These are phyloP conservation scores for Gobiocypris rarus DNA, from an alignment of 2,113 vertebrate species.

Conservation along the genomic window DNA sequence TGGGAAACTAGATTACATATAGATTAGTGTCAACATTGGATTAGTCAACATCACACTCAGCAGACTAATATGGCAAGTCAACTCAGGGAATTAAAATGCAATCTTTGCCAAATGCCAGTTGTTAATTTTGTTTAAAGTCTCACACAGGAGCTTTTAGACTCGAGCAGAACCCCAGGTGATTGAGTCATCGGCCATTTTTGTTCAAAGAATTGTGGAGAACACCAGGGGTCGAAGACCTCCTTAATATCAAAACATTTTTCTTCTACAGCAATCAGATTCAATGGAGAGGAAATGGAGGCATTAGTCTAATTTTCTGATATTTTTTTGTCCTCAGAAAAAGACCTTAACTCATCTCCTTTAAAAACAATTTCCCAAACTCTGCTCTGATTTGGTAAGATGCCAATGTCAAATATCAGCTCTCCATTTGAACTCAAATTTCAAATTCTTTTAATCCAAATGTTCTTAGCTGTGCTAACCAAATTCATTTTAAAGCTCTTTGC, in stretches of 20 bases:
- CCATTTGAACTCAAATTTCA: neutral
- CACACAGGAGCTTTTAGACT: neutral
- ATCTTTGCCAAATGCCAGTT: constrained; percentile 11
- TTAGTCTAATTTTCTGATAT: neutral
- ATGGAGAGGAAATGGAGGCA: neutral
- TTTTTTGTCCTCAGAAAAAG: neutral
- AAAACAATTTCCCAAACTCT: neutral
- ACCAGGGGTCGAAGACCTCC: neutral
- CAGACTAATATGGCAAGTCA: constrained; percentile 6
- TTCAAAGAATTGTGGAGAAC: neutral
- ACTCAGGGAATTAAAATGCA: neutral
- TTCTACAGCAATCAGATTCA: neutral
- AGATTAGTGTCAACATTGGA: constrained; percentile 31
- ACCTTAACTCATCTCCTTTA: neutral
- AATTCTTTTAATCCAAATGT: neutral
- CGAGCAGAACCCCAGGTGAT: neutral
- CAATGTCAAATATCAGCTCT: neutral
- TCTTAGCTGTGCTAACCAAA: neutral
- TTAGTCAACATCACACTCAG: constrained; percentile 13
- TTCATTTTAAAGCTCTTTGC: neutral
- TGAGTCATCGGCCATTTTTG: neutral
- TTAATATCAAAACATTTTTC: neutral
- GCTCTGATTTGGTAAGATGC: neutral
- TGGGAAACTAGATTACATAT: constrained; percentile 17
- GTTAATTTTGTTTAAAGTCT: neutral